Evolutionary conservation across 1,140 invertebrate genomes (phyloP).

Genomic region (Drosophila pandora): DNA sequence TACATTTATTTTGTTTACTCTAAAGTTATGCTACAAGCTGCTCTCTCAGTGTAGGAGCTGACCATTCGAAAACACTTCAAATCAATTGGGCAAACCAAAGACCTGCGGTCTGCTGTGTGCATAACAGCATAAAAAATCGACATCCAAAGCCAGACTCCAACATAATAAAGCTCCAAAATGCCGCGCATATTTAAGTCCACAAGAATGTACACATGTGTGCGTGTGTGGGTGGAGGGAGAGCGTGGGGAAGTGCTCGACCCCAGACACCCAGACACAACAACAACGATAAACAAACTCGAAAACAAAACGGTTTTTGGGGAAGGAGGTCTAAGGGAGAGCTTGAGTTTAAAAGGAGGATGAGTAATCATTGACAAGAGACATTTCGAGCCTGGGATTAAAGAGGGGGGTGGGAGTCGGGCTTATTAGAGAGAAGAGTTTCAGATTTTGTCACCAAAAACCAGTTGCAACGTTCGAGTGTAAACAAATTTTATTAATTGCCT

Average conservation of each 20-base stretch:
- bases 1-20: neutral
- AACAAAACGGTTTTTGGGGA: conserved; percentile 27
- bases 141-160: conserved; percentile 23
- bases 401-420: neutral
- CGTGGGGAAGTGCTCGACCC: conserved; percentile 19
- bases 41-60: conserved; percentile 1
- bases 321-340: conserved; percentile 5
- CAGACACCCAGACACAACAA: conserved; percentile 32
- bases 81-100: conserved; percentile 53
- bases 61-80: conserved; percentile 48
- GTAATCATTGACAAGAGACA: conserved; percentile 7
- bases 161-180: conserved; percentile 40
- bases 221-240: neutral
- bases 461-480: neutral
- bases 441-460: neutral
- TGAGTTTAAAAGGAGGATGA: conserved; percentile 14
- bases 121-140: neutral
- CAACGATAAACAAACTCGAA: conserved; percentile 42
- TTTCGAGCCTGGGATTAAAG: neutral
- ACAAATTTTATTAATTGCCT: conserved; percentile 8
- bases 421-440: neutral
- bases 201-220: neutral
- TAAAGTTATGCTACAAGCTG: neutral
- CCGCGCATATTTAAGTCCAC: conserved; percentile 5
- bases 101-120: conserved; percentile 18